Conservation (phyloP, 2,888 invertebrate genomes). For the Oscheius sp. region DNA sequence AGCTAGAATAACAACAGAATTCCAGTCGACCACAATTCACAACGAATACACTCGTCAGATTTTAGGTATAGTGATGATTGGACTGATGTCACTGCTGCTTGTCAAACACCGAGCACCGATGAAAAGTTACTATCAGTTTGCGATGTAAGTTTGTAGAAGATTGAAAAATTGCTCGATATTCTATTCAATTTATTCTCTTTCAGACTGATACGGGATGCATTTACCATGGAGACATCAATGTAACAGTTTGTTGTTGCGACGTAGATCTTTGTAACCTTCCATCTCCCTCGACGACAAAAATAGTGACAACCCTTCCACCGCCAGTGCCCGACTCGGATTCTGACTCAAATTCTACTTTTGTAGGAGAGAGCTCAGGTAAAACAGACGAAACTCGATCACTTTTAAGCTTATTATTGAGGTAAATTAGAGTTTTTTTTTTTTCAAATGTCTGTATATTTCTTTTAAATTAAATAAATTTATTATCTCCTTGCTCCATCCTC, state of each 20-base stretch:
- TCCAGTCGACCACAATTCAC: no score
- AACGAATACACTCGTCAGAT: no score
- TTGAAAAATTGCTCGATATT: not conserved
- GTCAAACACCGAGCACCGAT: slow-evolving; percentile 16
- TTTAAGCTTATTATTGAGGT: no score
- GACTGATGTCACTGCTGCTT: slow-evolving; percentile 10
- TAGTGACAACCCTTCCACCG: not conserved
- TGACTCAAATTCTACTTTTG: no score
- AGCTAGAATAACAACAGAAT: no score
- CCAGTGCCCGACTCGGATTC: not conserved
- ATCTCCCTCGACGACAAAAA: not conserved
- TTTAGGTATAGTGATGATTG: slow-evolving; percentile 19
- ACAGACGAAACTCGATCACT: no score
- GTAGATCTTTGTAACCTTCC: slow-evolving; percentile 14
- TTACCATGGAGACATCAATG: slow-evolving; percentile 5
- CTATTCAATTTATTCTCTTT: not conserved
- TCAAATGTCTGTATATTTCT: no score
- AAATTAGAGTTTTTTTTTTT: no score
- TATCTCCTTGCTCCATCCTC: slow-evolving; percentile 61
- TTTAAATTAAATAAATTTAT: not conserved
- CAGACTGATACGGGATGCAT: slow-evolving; percentile 18
- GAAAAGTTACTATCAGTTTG: slow-evolving; percentile 15
- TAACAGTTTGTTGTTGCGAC: slow-evolving; percentile 20
- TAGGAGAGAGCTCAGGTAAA: no score
- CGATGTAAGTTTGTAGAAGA: not conserved